Base-by-base conservation (phyloP, 2,797 vertebrate genomes). In the Semaprochilodus insignis region DNA sequence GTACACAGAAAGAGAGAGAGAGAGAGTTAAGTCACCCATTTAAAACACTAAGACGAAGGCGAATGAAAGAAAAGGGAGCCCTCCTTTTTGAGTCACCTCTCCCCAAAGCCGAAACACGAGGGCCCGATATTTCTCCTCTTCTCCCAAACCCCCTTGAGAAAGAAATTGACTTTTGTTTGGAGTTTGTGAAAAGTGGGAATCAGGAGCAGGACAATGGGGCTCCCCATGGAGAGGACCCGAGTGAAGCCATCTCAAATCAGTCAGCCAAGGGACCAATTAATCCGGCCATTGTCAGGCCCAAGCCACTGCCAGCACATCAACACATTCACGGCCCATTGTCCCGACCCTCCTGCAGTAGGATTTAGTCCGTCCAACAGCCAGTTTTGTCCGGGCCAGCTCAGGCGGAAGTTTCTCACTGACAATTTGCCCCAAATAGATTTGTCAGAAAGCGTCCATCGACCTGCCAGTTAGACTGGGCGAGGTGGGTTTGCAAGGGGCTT, bases 111-210 rank as follows among this genome's bases (percentile, higher is more conserved):
- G 94, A 95, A 98, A 96, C 96, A 95, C 91, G 81, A 85, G 85
- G 92, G 96, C 96, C 96, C 93, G 94, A 96, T 96, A 94, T 95
- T 94, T 93, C 90, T 90, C 93, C 94, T 94, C 85, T 86, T 85
- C 86, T 87, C 77, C 81, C 83, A 83, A 86, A 86, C 90, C 91
- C 92, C 94, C 96, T 97, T 97, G 95, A 97, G 97, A 97, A 97
- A 98, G 97, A 99, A 98, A 98, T 99, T 99, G 98, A 99, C 98
- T 99, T 99, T 99, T 99, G 98, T 99, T 99, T 99, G 96, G 97
- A 99, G 98, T 98, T 99, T 97, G 98, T 99, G 98, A 98, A 98
- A 99, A 99, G 97, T 99, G 97, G 98, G 98, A 98, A 98, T 99
- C 97, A 96, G 98, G 96, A 95, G 95, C 94, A 90, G 97, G 96